Conservation (phyloP, 53 echinoderm and acorn worm genomes). For the Holothuria scabra region DNA sequence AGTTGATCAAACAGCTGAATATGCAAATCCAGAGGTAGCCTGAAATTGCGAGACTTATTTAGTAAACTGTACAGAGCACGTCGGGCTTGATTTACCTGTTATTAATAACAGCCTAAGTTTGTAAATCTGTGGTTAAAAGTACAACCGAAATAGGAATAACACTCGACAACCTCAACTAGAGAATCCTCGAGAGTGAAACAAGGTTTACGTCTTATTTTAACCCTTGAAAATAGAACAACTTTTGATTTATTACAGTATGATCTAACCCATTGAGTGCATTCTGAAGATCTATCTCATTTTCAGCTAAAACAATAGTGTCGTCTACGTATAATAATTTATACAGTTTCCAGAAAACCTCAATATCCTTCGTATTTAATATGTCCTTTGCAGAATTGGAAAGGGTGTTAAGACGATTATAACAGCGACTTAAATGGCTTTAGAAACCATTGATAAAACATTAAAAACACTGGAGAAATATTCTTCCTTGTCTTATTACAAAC, state of each 20-base stretch:
- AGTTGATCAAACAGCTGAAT: too few relatives aligned
- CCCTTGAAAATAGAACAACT: constrained; percentile 17
- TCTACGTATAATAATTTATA: constrained; percentile 34
- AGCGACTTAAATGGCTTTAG: not conserved
- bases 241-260: constrained; percentile 18
- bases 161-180: too few relatives aligned
- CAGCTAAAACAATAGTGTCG: constrained; percentile 27
- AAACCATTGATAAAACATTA: constrained; percentile 16
- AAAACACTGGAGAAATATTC: constrained; percentile 6
- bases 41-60: too few relatives aligned
- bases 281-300: constrained; percentile 27
- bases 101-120: too few relatives aligned
- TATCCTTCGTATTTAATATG: not conserved
- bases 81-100: too few relatives aligned
- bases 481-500: not conserved
- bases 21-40: too few relatives aligned
- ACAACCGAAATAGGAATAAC: too few relatives aligned
- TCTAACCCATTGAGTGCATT: not conserved
- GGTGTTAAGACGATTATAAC: not conserved
- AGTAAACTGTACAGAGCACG: too few relatives aligned
- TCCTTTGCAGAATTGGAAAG: not conserved
- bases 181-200: too few relatives aligned
- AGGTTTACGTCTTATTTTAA: constrained; percentile 1
- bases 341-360: constrained; percentile 23
- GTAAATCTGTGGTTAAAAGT: too few relatives aligned